Percentiles rank a stretch among this genome's conserved stretches.
phyloP scores from a whole-genome alignment of 1,140 invertebrate species.

The Calephelis virginiensis region DNA sequence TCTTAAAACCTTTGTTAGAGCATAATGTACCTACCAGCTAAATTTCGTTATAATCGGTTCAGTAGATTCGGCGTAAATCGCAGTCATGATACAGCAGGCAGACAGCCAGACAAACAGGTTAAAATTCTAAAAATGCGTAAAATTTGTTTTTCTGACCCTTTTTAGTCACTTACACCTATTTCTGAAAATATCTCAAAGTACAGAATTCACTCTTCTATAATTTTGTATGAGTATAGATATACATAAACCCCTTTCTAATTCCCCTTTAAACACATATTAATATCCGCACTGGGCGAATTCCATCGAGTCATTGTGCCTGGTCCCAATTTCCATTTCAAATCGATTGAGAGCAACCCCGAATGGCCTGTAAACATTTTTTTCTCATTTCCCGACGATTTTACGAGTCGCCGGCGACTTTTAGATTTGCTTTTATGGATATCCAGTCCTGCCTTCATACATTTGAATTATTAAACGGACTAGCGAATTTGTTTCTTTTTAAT shows the following conservation, averaged over 20 bases:
- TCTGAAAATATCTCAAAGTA: too few species aligned
- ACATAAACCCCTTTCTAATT: not conserved
- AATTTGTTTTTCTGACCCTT: too few species aligned
- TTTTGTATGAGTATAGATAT: not conserved
- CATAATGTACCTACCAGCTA: too few species aligned
- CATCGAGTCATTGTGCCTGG: conserved; percentile 30
- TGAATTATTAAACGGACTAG: conserved; percentile 55
- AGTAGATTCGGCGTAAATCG: too few species aligned
- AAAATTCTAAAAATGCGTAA: too few species aligned
- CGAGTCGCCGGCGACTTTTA: conserved; percentile 49
- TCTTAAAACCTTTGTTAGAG: too few species aligned
- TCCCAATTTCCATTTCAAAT: conserved; percentile 43
- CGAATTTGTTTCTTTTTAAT: conserved; percentile 12
- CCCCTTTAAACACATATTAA: conserved; percentile 19
- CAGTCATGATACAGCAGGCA: too few species aligned
- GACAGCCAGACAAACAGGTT: too few species aligned
- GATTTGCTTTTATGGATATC: conserved; percentile 51
- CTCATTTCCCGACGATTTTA: conserved; percentile 53
- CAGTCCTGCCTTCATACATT: conserved; percentile 39
- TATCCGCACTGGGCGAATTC: conserved; percentile 30
- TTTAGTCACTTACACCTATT: too few species aligned
- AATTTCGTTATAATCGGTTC: too few species aligned
- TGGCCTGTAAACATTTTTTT: conserved; percentile 56
- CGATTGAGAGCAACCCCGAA: conserved; percentile 37
- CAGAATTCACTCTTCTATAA: too few species aligned